Evolutionary conservation across 1,140 invertebrate species (phyloP).

Genomic region (Diachasmimorpha longicaudata): DNA sequence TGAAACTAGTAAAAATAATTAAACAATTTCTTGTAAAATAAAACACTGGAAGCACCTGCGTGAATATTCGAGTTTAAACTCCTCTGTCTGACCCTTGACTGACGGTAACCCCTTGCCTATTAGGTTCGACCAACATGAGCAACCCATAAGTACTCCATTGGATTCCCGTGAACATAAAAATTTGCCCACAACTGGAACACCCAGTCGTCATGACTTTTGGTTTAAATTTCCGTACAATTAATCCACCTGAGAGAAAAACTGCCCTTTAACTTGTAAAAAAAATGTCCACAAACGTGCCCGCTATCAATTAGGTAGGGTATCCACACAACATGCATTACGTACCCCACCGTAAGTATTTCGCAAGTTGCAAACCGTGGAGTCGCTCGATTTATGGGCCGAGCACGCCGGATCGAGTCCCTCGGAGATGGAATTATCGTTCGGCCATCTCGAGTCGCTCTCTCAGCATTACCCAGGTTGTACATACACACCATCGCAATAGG

Average conservation of each 20-base stretch:
- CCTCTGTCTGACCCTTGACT: too few species aligned
- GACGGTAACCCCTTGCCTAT: too few species aligned
- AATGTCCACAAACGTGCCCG: slow-evolving; percentile 5
- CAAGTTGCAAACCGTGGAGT: slow-evolving; percentile 9
- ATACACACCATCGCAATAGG: background rate
- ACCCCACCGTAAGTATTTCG: background rate
- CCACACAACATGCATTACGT: slow-evolving; percentile 27
- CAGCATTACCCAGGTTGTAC: slow-evolving; percentile 4
- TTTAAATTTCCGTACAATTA: background rate
- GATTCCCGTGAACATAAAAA: too few species aligned
- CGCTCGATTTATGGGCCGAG: slow-evolving; percentile 23
- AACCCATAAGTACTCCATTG: too few species aligned
- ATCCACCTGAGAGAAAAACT: background rate
- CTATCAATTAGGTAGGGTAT: slow-evolving; percentile 24
- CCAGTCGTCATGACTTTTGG: background rate
- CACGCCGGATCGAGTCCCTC: slow-evolving; percentile 13
- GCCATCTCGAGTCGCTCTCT: slow-evolving; percentile 22
- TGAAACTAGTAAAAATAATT: too few species aligned
- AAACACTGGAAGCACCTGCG: too few species aligned
- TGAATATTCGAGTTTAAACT: too few species aligned
- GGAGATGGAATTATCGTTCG: slow-evolving; percentile 25
- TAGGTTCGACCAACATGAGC: too few species aligned
- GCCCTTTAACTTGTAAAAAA: slow-evolving; percentile 1
- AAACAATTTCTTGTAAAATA: too few species aligned
- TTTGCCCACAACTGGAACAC: background rate